Evolutionary conservation across 2,888 invertebrate genomes (phyloP), one percentile per base, ranked within the genome.

Genomic region (Tolmerus cingulatus): DNA sequence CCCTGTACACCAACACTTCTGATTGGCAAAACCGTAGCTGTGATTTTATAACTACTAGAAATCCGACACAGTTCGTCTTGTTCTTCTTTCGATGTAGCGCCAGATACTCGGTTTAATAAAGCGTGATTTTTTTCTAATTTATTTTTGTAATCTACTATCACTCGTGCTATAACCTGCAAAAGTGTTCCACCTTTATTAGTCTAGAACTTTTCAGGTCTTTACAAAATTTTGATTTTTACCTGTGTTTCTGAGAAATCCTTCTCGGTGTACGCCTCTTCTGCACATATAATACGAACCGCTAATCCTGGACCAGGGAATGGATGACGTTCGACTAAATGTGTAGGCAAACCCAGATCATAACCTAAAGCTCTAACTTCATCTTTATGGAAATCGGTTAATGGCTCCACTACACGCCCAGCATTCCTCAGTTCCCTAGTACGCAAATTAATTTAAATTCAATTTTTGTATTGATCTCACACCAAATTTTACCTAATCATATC

Each of bases 281-380:
- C 98, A 93, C 99, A 99, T 55, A 99, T 94, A 88, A 99, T 96
- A 89, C 99, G 95, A 91, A 99, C 99, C 74, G 99, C 99, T 88
- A 99, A 94, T 16, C 99, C 99, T 19, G 99, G 99, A 2, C 99
- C 98, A 23, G 99, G 99, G 93, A 99, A 99, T 76, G 99, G 99
- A 93, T 99, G 99, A 89, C 99, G 94, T 93, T 97, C 96, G 88
- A 99, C 97, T 90, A 99, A 93, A 89, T 96, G 95, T 66, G 95
- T 92, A 12, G 98, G 97, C 89, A 99, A 94, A 0, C 98, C 98
- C 87, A 99, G 94, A 93, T 98, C 98, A 90, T 95, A 93, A 85
- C 99, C 99, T 89, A 99, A 93, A 87, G 95, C 94, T 87, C 99
- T 95, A 30, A 98, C 96, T 94, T 99, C 99, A 91, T 99, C 99